These are phyloP conservation scores for Sarcophaga variegata DNA, from an alignment of 2,888 invertebrate species.

Conservation along the genomic window DNA sequence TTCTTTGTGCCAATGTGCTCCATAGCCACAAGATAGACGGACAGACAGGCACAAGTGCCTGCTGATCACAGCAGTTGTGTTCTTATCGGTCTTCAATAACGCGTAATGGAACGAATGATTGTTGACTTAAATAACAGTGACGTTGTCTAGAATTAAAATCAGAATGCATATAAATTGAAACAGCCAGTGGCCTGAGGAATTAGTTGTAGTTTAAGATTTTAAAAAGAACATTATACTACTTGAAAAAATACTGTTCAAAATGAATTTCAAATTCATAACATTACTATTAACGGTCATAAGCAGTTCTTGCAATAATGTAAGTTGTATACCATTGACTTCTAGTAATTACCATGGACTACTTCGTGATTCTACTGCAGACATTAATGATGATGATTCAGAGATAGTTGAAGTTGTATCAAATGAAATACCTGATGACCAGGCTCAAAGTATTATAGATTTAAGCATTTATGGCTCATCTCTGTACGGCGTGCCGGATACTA, in stretches of 20 bases:
- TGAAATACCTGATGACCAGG: constrained; percentile 57
- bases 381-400: constrained; percentile 28
- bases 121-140: constrained; percentile 23
- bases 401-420: constrained; percentile 31
- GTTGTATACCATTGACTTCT: neutral
- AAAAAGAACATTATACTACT: constrained; percentile 18
- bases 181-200: neutral
- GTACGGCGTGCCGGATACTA: constrained; percentile 83
- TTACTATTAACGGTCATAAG: constrained; percentile 13
- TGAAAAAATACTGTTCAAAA: neutral
- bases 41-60: constrained; percentile 21
- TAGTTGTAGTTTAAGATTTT: constrained; percentile 32
- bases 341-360: constrained; percentile 34
- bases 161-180: constrained; percentile 54
- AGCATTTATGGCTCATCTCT: constrained; percentile 83
- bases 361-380: neutral
- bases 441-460: constrained; percentile 82
- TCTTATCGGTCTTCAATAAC: constrained; percentile 37
- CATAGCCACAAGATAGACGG: constrained; percentile 5
- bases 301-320: neutral
- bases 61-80: constrained; percentile 45
- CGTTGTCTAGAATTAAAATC: constrained; percentile 13
- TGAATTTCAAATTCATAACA: constrained; percentile 33
- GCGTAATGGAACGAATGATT: constrained; percentile 6
- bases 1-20: constrained; percentile 35